Conservation (phyloP, 1,140 invertebrate species). For the Dendroctonus ponderosae region DNA sequence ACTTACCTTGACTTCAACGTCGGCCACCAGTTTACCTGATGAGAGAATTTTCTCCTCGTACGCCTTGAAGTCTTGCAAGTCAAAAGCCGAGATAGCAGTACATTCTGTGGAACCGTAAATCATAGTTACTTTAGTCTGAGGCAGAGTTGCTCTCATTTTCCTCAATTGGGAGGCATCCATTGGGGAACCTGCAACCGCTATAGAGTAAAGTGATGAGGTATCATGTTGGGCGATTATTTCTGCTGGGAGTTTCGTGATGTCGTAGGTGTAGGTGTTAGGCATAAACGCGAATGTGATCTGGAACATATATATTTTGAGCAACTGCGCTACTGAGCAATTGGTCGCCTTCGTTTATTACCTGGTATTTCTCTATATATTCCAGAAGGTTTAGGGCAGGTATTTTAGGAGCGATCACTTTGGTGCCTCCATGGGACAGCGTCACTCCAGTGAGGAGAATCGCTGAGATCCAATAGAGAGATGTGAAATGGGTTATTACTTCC, state of each 20-base stretch:
- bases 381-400: slow-evolving; percentile 47
- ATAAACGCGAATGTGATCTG: slow-evolving; percentile 47
- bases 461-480: slow-evolving; percentile 41
- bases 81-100: slow-evolving; percentile 36
- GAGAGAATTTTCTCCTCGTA: slow-evolving; percentile 43
- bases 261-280: slow-evolving; percentile 44
- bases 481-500: slow-evolving; percentile 26
- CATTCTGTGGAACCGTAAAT: slow-evolving; percentile 53
- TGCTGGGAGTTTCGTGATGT: slow-evolving; percentile 44
- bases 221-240: slow-evolving; percentile 46
- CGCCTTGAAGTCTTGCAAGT: slow-evolving; percentile 28
- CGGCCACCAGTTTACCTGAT: slow-evolving; percentile 47
- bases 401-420: slow-evolving; percentile 44
- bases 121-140: slow-evolving; percentile 46
- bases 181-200: slow-evolving; percentile 49
- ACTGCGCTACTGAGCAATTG: too few species aligned
- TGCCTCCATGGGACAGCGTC: slow-evolving; percentile 40
- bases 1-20: slow-evolving; percentile 50
- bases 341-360: slow-evolving; percentile 38
- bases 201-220: slow-evolving; percentile 45
- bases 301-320: slow-evolving; percentile 14
- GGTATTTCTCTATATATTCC: slow-evolving; percentile 50
- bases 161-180: slow-evolving; percentile 43
- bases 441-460: slow-evolving; percentile 33
- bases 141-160: slow-evolving; percentile 45